These are phyloP conservation scores for Villa cingulata DNA, from an alignment of 2,888 invertebrate genomes.

Conservation along the genomic window DNA sequence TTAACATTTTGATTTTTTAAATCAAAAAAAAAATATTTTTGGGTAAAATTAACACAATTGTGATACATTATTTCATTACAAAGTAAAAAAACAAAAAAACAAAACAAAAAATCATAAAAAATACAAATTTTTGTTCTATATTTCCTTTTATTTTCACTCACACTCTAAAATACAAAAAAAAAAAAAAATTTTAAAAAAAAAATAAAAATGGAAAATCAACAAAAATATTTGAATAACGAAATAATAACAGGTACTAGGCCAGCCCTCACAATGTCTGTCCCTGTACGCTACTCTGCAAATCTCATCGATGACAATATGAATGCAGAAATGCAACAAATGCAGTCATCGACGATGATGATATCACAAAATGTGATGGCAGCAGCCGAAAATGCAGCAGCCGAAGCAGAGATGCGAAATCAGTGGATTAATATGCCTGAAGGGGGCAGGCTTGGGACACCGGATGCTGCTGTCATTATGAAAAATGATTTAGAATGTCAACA, in stretches of 20 bases:
- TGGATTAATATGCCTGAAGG: slow-evolving; percentile 38
- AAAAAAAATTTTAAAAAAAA: background rate
- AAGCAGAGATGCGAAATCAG: slow-evolving; percentile 32
- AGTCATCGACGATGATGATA: slow-evolving; percentile 24
- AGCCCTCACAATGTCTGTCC: slow-evolving; percentile 39
- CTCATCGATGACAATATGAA: slow-evolving; percentile 33
- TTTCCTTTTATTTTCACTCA: too few relatives aligned
- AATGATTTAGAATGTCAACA: slow-evolving; percentile 14
- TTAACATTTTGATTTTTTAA: too few relatives aligned
- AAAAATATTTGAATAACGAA: background rate
- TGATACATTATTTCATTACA: too few relatives aligned
- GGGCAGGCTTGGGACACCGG: slow-evolving; percentile 50
- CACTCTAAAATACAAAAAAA: too few relatives aligned
- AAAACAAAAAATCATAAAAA: too few relatives aligned
- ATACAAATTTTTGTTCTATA: too few relatives aligned
- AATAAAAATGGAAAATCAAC: background rate
- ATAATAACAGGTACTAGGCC: slow-evolving; percentile 34
- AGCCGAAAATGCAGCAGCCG: slow-evolving; percentile 34
- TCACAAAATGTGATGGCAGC: slow-evolving; percentile 25
- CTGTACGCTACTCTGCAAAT: slow-evolving; percentile 38
- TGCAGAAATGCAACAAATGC: slow-evolving; percentile 24
- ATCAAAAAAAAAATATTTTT: too few relatives aligned
- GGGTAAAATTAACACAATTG: too few relatives aligned
- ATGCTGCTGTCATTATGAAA: slow-evolving; percentile 40
- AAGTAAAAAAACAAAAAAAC: too few relatives aligned